A percentile compares a stretch with the other conserved stretches of the same genome.
Evolutionary conservation across 2,113 vertebrate species (phyloP).

Genomic region (Penelope pileata): DNA sequence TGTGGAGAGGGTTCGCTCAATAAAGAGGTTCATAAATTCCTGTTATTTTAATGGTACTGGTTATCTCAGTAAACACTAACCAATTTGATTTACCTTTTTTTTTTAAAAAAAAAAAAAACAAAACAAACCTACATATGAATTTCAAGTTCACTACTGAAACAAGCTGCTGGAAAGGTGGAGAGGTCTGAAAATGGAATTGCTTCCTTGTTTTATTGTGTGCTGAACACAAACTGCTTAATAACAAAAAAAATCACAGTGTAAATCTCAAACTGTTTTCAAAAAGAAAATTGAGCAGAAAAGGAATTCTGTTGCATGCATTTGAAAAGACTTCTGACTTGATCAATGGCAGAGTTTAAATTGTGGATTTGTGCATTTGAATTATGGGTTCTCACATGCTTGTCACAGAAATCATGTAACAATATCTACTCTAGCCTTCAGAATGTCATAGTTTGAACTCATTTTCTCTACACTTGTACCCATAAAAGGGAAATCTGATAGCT

Average conservation of each 20-base stretch:
- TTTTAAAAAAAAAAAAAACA: neutral
- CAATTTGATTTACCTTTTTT: neutral
- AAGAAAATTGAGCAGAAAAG: rapidly evolving
- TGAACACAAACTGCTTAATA: neutral
- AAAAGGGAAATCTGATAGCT: neutral
- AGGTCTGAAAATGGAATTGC: neutral
- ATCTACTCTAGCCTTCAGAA: neutral
- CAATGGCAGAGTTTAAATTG: neutral
- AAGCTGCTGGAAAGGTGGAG: neutral
- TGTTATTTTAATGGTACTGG: neutral
- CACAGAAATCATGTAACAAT: neutral
- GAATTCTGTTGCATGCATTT: neutral
- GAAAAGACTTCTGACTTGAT: neutral
- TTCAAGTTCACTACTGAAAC: neutral
- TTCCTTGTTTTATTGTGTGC: neutral
- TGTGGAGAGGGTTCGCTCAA: neutral
- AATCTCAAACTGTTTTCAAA: neutral
- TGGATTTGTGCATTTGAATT: neutral
- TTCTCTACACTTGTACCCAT: neutral
- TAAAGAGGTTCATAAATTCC: neutral
- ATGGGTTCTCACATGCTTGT: neutral
- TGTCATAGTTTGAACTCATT: neutral
- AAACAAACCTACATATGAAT: neutral
- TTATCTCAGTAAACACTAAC: neutral
- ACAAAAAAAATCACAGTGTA: neutral